Base-by-base conservation (phyloP, 2,888 invertebrate species). In the Hermaeophaga mercurialis region DNA sequence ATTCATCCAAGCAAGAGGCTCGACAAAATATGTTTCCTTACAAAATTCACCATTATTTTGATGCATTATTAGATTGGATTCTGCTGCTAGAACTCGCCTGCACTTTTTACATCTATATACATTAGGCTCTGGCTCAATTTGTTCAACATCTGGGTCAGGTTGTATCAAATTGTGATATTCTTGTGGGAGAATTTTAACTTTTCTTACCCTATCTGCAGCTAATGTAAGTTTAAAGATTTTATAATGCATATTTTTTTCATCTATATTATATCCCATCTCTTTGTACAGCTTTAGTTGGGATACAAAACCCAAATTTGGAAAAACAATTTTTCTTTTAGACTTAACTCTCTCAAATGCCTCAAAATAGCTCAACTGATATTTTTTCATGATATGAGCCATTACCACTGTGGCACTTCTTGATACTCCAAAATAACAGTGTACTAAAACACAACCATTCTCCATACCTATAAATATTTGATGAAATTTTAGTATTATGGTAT, bases 361-460 rank as follows among this genome's bases (percentile, higher is more conserved):
- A 26, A 84, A 81, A 66, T 87, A 89, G 54, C 84, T 83, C 36
- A 91, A 75, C n/a, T 84, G 78, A 72, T 91, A 85, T 66, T 90
- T 91, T 71, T 90, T 88, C 96, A 96, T 96, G 8, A 94, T 78
- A 74, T 88, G 94, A 0, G 91, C 94, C 54, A 94, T 87, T 0
- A 94, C 89, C 2, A 94, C 81, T 0, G 94, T 88, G 0, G 94
- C 91, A 74, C 95, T 95, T 49, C 96, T 84, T 0, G 95, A 96
- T 2, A 94, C 89, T 9, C 96, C 96, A 69, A 89, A 94, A 74
- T 92, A 92, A 77, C 96, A 96, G 73, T 96, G 96, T 1, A 95
- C 92, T 9, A 96, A 80, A 4, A 94, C 85, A 54, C 81, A 85
- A 34, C 90, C 89, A 26, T 82, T 82, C 1, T 55, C 52, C 14